phyloP scores from a whole-genome alignment of 2,113 vertebrate genomes.

The Crotophaga sulcirostris region DNA sequence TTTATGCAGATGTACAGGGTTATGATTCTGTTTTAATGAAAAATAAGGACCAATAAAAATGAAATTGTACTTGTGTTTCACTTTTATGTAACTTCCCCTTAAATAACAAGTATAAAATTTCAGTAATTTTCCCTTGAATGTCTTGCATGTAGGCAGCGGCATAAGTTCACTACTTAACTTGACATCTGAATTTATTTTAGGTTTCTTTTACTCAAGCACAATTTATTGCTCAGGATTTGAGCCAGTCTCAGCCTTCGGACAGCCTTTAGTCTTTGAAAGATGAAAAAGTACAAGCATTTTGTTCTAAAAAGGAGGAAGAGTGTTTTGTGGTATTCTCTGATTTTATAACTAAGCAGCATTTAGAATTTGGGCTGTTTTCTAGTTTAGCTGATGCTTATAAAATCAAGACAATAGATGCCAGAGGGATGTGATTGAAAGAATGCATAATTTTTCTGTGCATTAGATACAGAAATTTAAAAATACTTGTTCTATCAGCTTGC shows the following conservation, averaged over 20 bases:
- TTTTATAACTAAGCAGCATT: constrained; percentile 23
- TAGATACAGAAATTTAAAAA: not conserved
- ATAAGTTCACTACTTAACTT: not conserved
- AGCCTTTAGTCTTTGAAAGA: not conserved
- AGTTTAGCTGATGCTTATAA: not conserved
- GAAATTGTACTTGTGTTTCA: not conserved
- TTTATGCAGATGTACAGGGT: not conserved
- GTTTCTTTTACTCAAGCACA: not conserved
- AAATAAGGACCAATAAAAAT: not conserved
- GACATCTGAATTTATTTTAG: not conserved
- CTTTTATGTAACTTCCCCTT: not conserved
- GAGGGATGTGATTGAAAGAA: not conserved
- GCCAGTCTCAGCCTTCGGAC: no score
- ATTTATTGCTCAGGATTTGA: not conserved
- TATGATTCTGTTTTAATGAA: not conserved
- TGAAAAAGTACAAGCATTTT: not conserved
- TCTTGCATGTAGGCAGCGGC: not conserved
- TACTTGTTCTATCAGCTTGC: not conserved
- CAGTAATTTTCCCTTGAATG: not conserved
- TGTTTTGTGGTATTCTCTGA: not conserved
- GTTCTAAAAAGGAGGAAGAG: not conserved
- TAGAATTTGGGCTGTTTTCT: not conserved
- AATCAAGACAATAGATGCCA: not conserved
- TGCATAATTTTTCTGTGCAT: constrained; percentile 20
- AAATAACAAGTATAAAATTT: not conserved